Conservation (phyloP, 2,797 vertebrate species). For the Anguilla megastoma region DNA sequence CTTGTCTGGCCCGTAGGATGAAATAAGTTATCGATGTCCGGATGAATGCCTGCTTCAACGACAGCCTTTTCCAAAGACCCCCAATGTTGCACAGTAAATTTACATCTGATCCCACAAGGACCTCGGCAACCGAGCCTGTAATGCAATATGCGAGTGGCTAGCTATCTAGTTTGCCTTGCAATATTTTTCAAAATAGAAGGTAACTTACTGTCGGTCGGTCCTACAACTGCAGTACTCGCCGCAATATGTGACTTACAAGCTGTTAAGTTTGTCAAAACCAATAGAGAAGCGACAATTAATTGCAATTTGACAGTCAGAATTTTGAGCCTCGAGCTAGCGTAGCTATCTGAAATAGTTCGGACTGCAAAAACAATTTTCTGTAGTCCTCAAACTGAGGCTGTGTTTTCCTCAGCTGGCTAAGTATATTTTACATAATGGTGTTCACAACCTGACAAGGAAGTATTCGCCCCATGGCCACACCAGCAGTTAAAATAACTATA, state of each 20-base stretch:
- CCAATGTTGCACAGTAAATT: neutral
- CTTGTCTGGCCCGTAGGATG: neutral
- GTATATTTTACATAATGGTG: neutral
- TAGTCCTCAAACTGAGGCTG: neutral
- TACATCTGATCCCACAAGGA: neutral
- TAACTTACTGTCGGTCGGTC: no score
- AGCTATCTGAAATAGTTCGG: neutral
- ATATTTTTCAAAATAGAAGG: neutral
- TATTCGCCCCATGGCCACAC: neutral
- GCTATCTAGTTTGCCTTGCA: neutral
- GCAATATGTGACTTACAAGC: neutral
- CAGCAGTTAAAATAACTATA: neutral
- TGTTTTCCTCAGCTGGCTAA: neutral
- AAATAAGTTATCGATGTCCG: neutral
- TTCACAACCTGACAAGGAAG: neutral
- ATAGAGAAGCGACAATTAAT: neutral
- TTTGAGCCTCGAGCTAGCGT: neutral
- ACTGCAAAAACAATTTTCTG: neutral
- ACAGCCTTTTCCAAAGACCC: neutral
- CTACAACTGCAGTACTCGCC: neutral
- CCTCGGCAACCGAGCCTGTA: neutral
- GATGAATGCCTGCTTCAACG: neutral
- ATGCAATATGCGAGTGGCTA: neutral
- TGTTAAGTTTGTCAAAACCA: neutral
- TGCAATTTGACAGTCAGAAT: neutral